Conservation (phyloP, 2,797 vertebrate species). For the Enteromius viviparus region DNA sequence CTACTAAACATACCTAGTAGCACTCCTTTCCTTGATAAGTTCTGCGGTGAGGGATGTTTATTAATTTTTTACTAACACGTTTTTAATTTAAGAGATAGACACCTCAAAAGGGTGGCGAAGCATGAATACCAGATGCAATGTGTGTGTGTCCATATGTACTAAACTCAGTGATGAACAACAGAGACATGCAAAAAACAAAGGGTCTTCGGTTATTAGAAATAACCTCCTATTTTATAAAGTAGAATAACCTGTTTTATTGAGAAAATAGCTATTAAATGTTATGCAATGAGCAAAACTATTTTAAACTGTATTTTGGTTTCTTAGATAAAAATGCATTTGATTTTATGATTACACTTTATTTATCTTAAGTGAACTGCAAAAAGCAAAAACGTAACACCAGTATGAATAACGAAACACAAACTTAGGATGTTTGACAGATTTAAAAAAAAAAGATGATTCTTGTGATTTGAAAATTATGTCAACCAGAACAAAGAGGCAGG, state of each 20-base stretch:
- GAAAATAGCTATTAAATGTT: neutral
- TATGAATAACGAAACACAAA: neutral
- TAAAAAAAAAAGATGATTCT: neutral
- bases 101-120: conserved; percentile 57
- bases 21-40: conserved; percentile 69
- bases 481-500: neutral
- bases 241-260: neutral
- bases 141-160: conserved; percentile 47
- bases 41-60: conserved; percentile 51
- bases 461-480: neutral
- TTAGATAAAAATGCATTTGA: neutral
- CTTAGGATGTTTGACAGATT: neutral
- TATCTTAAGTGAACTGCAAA: neutral
- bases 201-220: conserved; percentile 20
- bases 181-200: conserved; percentile 23
- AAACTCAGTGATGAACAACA: conserved; percentile 13
- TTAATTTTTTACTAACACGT: conserved; percentile 16
- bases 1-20: conserved; percentile 78
- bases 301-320: neutral
- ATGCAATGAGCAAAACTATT: neutral
- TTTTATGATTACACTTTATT: neutral
- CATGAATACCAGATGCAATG: conserved; percentile 60
- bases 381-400: neutral
- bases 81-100: conserved; percentile 49
- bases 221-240: neutral